Evolutionary conservation across 2,888 invertebrate genomes (phyloP).

Genomic region (Invenusta paracnida): DNA sequence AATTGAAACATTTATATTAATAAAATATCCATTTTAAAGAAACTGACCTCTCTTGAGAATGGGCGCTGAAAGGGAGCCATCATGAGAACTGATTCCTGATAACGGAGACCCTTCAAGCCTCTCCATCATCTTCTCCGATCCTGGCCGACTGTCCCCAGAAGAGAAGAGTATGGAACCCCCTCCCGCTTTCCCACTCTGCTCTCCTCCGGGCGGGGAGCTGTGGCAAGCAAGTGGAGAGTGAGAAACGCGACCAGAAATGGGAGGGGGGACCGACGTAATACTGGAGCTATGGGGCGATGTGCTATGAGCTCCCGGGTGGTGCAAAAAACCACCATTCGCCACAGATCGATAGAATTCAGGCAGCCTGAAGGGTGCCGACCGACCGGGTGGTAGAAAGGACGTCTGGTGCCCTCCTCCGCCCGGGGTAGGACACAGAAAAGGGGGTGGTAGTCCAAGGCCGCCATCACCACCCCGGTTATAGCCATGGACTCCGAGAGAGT

Average conservation of each 20-base stretch:
- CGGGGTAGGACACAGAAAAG: background rate
- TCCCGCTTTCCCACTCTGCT: background rate
- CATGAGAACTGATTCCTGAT: background rate
- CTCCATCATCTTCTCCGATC: background rate
- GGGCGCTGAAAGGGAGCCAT: background rate
- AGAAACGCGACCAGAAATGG: background rate
- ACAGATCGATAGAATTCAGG: background rate
- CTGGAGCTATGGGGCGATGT: too few species aligned
- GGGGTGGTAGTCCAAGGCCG: background rate
- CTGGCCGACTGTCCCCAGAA: background rate
- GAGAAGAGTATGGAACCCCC: background rate
- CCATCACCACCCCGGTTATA: background rate
- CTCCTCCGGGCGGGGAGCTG: background rate
- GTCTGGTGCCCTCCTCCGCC: background rate
- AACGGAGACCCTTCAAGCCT: background rate
- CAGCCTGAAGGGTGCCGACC: background rate
- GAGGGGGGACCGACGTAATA: too few species aligned
- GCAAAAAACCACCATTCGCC: too few species aligned
- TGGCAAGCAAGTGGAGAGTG: background rate
- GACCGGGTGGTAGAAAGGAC: background rate
- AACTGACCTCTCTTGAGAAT: conserved; percentile 14
- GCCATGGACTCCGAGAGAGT: background rate
- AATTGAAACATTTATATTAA: too few species aligned
- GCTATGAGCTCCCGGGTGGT: background rate
- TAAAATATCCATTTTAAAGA: too few species aligned